A percentile compares a stretch with the other conserved stretches of the same genome.
Evolutionary conservation across 2,888 invertebrate genomes (phyloP).

Genomic region (Aelia acuminata): DNA sequence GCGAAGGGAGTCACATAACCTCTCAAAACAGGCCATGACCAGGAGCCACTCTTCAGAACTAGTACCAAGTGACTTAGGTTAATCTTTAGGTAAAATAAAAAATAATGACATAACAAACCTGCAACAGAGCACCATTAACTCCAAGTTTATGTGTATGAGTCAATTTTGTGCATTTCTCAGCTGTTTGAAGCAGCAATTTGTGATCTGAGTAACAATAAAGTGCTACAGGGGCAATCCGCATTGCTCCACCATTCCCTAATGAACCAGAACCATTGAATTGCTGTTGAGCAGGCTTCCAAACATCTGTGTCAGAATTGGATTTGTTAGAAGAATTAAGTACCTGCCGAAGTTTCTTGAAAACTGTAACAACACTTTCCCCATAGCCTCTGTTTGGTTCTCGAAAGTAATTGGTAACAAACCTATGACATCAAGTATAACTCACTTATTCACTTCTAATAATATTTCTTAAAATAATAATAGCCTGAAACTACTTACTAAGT

Average conservation of each 20-base stretch:
- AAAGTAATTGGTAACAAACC: conserved; percentile 77
- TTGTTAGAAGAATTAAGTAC: neutral
- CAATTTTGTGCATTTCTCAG: conserved; percentile 72
- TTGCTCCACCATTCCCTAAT: conserved; percentile 85
- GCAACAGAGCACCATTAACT: conserved; percentile 75
- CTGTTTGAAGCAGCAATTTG: conserved; percentile 71
- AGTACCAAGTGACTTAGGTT: no score
- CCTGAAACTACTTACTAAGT: neutral
- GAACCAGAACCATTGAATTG: conserved; percentile 80
- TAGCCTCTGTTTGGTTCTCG: conserved; percentile 77
- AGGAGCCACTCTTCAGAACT: no score
- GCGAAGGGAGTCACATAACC: no score
- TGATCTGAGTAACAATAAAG: conserved; percentile 74
- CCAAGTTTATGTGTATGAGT: conserved; percentile 77
- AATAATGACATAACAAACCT: conserved; percentile 67
- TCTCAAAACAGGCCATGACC: no score
- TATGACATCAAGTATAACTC: conserved; percentile 61
- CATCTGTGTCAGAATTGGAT: conserved; percentile 71
- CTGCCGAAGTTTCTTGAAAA: conserved; percentile 73
- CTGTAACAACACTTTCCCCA: conserved; percentile 74
- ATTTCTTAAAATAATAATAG: neutral
- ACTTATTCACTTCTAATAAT: neutral
- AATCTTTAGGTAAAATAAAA: neutral
- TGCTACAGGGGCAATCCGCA: conserved; percentile 79
- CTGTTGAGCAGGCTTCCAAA: conserved; percentile 75